Evolutionary conservation across 2,113 vertebrate species (phyloP).

Genomic region (Dendropsophus ebraccatus): DNA sequence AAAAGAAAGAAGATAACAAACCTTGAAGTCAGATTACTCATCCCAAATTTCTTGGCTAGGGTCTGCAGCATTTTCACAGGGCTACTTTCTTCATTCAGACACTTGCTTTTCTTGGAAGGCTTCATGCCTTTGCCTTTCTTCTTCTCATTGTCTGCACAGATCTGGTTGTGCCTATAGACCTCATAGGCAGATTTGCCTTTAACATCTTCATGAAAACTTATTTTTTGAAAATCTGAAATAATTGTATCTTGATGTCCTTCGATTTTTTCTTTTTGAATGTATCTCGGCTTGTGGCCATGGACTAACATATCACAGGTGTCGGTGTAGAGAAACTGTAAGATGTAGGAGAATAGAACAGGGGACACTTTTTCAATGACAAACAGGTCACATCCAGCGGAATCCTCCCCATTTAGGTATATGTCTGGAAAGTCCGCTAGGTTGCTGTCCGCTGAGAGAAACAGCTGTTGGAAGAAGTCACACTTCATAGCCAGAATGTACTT

Average conservation of each 20-base stretch:
- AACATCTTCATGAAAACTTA: constrained; percentile 74
- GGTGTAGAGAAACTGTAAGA: constrained; percentile 90
- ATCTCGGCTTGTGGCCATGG: constrained; percentile 79
- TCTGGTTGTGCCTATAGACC: constrained; percentile 82
- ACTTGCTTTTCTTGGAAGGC: constrained; percentile 83
- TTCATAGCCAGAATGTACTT: constrained; percentile 89
- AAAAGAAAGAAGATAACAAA: constrained; percentile 63
- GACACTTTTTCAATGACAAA: constrained; percentile 87
- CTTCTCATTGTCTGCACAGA: constrained; percentile 75
- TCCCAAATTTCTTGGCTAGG: constrained; percentile 86
- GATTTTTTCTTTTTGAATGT: constrained; percentile 64
- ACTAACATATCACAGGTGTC: constrained; percentile 91
- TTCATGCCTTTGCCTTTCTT: constrained; percentile 80
- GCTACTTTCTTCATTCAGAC: constrained; percentile 69
- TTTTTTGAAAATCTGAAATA: constrained; percentile 83
- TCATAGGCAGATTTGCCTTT: constrained; percentile 82
- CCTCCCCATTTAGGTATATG: constrained; percentile 81
- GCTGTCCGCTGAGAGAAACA: constrained; percentile 74
- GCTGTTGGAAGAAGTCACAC: constrained; percentile 88
- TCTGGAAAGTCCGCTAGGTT: constrained; percentile 69
- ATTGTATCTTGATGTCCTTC: constrained; percentile 76
- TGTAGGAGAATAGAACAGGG: constrained; percentile 84
- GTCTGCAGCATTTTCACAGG: constrained; percentile 88
- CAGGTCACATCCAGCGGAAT: constrained; percentile 87
- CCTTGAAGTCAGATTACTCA: constrained; percentile 85